These are phyloP conservation scores for Phainopepla nitens DNA, from an alignment of 2,113 vertebrate genomes.

Conservation along the genomic window DNA sequence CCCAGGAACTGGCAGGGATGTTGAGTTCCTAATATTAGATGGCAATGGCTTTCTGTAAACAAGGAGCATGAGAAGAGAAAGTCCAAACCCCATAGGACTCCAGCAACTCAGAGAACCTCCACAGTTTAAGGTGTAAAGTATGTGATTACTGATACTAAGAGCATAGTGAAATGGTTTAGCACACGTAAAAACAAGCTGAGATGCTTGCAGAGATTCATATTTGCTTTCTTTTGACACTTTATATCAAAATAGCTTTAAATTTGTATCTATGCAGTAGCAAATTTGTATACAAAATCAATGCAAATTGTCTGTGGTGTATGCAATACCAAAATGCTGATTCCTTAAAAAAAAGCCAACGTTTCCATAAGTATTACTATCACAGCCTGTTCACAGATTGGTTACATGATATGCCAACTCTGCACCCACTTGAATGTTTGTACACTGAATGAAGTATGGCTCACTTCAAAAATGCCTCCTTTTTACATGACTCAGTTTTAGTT, in stretches of 20 bases:
- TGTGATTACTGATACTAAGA: neutral
- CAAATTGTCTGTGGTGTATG: neutral
- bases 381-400: neutral
- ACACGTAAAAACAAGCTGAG: neutral
- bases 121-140: neutral
- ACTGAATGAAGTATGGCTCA: neutral
- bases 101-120: neutral
- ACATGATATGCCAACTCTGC: neutral
- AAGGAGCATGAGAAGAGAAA: constrained; percentile 56
- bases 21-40: constrained; percentile 58
- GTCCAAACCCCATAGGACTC: neutral
- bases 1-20: constrained; percentile 43
- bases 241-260: neutral
- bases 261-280: neutral
- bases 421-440: neutral
- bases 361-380: neutral
- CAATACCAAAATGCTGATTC: neutral
- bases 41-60: constrained; percentile 33
- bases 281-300: neutral
- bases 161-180: neutral
- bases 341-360: neutral
- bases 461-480: neutral
- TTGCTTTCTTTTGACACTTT: neutral
- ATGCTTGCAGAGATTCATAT: neutral
- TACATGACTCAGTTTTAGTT: neutral